Conservation (phyloP, 92 coral and sea anemone species). For the Palythoa grandis region DNA sequence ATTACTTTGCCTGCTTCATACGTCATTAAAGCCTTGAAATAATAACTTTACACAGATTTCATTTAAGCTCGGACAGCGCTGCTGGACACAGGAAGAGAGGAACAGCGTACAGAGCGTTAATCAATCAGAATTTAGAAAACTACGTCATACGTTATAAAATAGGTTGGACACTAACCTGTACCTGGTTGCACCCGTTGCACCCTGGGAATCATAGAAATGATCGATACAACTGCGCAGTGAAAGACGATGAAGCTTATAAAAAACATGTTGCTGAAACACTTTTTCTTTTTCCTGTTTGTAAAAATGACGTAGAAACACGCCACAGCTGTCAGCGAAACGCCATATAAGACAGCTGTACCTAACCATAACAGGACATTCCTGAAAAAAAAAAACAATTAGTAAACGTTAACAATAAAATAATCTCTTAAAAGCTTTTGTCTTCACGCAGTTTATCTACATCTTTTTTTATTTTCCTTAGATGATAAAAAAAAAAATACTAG, state of each 20-base stretch:
- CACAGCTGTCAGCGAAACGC: constrained; percentile 56
- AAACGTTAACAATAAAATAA: not conserved
- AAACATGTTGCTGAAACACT: constrained; percentile 70
- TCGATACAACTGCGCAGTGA: constrained; percentile 67
- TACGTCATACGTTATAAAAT: too few species aligned
- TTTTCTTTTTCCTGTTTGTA: constrained; percentile 32
- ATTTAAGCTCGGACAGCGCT: too few species aligned
- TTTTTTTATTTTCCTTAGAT: too few species aligned
- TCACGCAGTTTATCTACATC: not conserved
- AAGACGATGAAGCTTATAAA: constrained; percentile 75
- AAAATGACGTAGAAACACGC: constrained; percentile 63
- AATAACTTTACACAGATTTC: too few species aligned
- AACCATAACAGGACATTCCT: constrained; percentile 60
- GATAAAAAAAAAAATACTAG: too few species aligned
- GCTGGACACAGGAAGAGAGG: too few species aligned
- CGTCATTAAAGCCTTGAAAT: not conserved
- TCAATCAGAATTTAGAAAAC: too few species aligned
- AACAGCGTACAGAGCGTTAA: too few species aligned
- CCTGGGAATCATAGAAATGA: constrained; percentile 74
- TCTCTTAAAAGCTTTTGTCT: not conserved
- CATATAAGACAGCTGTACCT: constrained; percentile 59
- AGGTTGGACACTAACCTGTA: constrained; percentile 59
- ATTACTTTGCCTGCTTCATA: too few species aligned
- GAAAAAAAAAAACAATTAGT: constrained; percentile 5
- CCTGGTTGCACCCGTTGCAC: constrained; percentile 75